Percentiles rank a stretch among this genome's conserved stretches.
Conservation (phyloP, 64 coral and sea anemone species). For the Hydrozoanthus tunicans region DNA sequence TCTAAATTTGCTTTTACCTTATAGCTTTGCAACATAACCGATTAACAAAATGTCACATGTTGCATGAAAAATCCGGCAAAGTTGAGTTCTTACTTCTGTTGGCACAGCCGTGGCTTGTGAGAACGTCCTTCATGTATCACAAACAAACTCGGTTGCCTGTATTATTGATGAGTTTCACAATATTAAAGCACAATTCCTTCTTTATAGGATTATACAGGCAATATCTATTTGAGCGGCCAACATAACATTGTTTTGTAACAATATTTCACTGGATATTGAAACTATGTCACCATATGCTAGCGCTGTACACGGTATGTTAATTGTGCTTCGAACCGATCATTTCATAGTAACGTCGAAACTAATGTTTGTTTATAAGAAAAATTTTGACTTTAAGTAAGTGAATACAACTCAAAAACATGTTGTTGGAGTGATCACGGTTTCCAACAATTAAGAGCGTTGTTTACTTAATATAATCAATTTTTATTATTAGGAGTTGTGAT, state of each 20-base stretch:
- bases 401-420: background rate
- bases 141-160: background rate
- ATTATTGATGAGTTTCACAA: background rate
- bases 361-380: background rate
- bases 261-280: background rate
- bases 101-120: background rate
- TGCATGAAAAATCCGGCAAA: background rate
- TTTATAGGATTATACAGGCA: slow-evolving; percentile 27
- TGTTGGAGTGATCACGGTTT: background rate
- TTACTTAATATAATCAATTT: slow-evolving; percentile 33
- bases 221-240: slow-evolving; percentile 24
- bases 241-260: slow-evolving; percentile 27
- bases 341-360: background rate
- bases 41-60: background rate
- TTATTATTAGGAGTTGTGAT: slow-evolving; percentile 41
- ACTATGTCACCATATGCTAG: background rate
- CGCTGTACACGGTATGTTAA: background rate
- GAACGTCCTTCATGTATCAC: background rate
- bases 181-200: slow-evolving; percentile 38
- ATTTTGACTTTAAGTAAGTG: background rate
- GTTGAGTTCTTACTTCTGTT: background rate
- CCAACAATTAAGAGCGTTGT: slow-evolving; percentile 23
- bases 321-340: background rate
- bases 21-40: too few relatives aligned
- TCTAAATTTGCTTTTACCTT: too few relatives aligned